A percentile compares a stretch with the other conserved stretches of the same genome.
Conservation (phyloP, 2,113 vertebrate genomes). For the Bungarus multicinctus region DNA sequence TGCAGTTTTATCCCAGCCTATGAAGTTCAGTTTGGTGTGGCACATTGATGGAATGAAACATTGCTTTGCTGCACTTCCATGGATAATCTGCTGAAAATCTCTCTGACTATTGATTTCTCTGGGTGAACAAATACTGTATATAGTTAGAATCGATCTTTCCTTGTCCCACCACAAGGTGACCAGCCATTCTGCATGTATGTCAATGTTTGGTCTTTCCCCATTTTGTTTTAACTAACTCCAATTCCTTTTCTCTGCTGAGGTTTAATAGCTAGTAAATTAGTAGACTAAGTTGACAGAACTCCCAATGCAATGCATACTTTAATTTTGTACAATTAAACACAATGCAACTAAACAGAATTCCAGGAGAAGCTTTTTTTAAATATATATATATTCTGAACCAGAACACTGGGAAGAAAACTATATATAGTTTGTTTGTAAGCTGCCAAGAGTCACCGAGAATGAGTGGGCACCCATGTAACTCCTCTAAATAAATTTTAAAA, state of each 20-base stretch:
- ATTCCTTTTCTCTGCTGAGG: neutral
- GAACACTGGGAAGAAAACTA: neutral
- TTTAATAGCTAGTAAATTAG: conserved; percentile 8
- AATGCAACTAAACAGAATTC: neutral
- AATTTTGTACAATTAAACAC: conserved; percentile 22
- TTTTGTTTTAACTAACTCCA: neutral
- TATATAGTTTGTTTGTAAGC: neutral
- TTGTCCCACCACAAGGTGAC: neutral
- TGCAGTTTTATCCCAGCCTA: neutral
- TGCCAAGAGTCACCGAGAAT: no score
- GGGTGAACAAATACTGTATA: neutral
- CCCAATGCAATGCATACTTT: conserved; percentile 2
- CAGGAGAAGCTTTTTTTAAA: neutral
- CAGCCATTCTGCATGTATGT: neutral
- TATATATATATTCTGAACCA: neutral
- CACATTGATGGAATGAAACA: neutral
- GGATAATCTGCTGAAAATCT: neutral
- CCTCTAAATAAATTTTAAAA: no score
- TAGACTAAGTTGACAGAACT: neutral
- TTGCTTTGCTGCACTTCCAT: neutral
- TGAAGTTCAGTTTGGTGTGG: no score
- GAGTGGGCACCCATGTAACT: no score
- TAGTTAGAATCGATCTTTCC: neutral
- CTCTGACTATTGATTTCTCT: neutral
- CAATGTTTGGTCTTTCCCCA: neutral